Percentiles rank a stretch among this genome's conserved stretches.
These are phyloP conservation scores for Myioborus melanocephalus DNA, from an alignment of 2,797 vertebrate genomes.

Conservation along the genomic window DNA sequence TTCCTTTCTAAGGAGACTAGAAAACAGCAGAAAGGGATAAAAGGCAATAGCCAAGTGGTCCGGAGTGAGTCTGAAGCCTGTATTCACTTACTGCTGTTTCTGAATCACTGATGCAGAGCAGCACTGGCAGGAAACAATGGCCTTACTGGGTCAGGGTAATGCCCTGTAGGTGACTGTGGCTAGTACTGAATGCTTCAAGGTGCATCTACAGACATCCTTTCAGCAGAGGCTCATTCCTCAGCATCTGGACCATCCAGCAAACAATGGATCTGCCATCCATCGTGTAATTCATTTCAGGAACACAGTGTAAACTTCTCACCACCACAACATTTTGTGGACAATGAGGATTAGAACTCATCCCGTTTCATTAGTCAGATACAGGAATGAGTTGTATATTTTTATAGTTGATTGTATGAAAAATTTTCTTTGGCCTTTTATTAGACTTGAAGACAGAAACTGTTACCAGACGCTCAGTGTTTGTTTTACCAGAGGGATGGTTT, in stretches of 20 bases:
- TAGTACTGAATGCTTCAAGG: neutral
- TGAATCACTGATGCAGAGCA: neutral
- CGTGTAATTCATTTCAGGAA: neutral
- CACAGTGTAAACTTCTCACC: neutral
- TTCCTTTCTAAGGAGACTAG: neutral
- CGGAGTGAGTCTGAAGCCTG: neutral
- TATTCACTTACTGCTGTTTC: neutral
- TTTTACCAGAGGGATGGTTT: neutral
- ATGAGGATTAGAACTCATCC: neutral
- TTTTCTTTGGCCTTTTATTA: neutral
- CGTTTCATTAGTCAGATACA: neutral
- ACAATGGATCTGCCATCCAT: neutral
- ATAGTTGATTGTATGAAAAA: neutral
- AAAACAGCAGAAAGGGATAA: neutral
- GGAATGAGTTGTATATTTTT: neutral
- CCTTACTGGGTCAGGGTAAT: neutral
- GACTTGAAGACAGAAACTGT: neutral
- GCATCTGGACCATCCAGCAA: neutral
- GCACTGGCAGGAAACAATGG: neutral
- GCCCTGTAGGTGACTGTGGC: neutral
- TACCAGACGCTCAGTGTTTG: neutral
- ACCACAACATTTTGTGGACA: neutral
- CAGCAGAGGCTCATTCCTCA: neutral
- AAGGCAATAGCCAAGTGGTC: neutral
- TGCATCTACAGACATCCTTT: rapidly evolving